Conservation (phyloP, 1,140 invertebrate genomes). For the Stegodyphus mimosarum region DNA sequence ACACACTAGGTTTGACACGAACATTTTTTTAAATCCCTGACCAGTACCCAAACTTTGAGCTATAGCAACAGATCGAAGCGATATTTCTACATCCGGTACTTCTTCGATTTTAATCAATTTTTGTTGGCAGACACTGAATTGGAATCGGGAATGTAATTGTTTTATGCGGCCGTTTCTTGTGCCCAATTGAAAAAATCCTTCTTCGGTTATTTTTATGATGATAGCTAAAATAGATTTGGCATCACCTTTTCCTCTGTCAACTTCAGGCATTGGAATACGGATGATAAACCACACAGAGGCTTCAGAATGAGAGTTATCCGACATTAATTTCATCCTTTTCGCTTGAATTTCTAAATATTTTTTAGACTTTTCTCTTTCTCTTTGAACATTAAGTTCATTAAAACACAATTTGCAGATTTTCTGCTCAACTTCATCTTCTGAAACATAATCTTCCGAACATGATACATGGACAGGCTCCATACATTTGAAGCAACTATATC, state of each 20-base stretch:
- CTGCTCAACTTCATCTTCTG: conserved; percentile 28
- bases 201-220: conserved; percentile 40
- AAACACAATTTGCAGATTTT: conserved; percentile 42
- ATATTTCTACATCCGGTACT: conserved; percentile 61
- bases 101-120: conserved; percentile 60
- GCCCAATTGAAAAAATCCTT: conserved; percentile 32
- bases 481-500: conserved; percentile 43
- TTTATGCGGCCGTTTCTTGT: conserved; percentile 36
- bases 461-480: conserved; percentile 30
- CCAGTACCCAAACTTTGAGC: conserved; percentile 59
- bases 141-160: conserved; percentile 37
- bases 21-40: conserved; percentile 60
- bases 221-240: conserved; percentile 45
- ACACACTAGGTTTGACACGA: no score
- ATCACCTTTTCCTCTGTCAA: conserved; percentile 37
- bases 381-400: conserved; percentile 42
- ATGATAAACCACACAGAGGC: background rate
- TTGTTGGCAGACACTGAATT: conserved; percentile 57
- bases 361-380: conserved; percentile 35
- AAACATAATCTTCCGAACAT: conserved; percentile 44
- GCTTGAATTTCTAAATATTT: conserved; percentile 37
- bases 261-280: conserved; percentile 34
- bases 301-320: conserved; percentile 14
- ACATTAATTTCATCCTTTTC: conserved; percentile 26
- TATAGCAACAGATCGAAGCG: conserved; percentile 56